These are phyloP conservation scores for Rhinoraja longicauda DNA, from an alignment of 2,797 vertebrate species.

Conservation along the genomic window DNA sequence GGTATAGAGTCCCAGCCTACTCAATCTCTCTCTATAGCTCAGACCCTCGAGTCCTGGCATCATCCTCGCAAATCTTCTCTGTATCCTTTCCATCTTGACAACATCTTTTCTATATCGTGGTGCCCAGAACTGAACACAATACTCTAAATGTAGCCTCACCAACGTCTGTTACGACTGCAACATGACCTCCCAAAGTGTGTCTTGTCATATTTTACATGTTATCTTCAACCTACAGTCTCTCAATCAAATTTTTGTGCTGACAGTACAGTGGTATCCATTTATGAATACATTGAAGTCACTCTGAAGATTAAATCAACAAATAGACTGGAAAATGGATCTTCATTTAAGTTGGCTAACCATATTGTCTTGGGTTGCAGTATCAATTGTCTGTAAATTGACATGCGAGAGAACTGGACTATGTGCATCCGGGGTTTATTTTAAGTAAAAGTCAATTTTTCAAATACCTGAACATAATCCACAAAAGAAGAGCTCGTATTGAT, in stretches of 20 bases:
- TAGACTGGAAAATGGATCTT: background rate
- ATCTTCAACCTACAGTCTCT: constrained; percentile 47
- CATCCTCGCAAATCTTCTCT: too few relatives aligned
- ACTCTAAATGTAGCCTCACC: too few relatives aligned
- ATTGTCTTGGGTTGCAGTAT: background rate
- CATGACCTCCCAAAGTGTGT: too few relatives aligned
- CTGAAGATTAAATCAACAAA: constrained; percentile 37
- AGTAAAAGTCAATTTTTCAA: background rate
- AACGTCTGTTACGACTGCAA: too few relatives aligned
- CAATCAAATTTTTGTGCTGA: constrained; percentile 48
- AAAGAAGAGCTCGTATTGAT: background rate
- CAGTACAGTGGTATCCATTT: constrained; percentile 42
- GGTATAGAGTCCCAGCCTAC: too few relatives aligned
- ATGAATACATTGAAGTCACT: constrained; percentile 46
- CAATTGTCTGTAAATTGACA: background rate
- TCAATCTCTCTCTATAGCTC: too few relatives aligned
- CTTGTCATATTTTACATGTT: constrained; percentile 47
- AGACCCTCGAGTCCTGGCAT: too few relatives aligned
- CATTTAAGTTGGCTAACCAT: background rate
- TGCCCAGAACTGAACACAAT: too few relatives aligned
- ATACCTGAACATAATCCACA: background rate
- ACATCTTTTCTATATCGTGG: too few relatives aligned
- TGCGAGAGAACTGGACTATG: background rate
- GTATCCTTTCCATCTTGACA: too few relatives aligned
- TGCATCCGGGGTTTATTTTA: background rate